Evolutionary conservation across 2,888 invertebrate genomes (phyloP).

Genomic region (Boloria selene): DNA sequence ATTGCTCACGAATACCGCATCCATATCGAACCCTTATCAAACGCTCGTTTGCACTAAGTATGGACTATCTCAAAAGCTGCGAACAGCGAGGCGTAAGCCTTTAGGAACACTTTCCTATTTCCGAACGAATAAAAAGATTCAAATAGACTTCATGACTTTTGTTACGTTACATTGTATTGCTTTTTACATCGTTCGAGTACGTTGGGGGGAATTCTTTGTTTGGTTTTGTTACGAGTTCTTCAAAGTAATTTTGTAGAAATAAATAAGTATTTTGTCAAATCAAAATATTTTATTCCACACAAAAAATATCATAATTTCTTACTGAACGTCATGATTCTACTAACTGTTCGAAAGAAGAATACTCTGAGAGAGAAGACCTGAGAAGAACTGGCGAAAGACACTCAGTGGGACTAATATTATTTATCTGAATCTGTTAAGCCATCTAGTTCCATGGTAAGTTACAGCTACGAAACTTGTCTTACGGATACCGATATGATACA

Average conservation of each 20-base stretch:
- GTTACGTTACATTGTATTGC: constrained; percentile 61
- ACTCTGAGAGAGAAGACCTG: too few species aligned
- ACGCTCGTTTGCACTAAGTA: constrained; percentile 78
- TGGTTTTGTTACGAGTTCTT: background rate
- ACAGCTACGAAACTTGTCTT: too few species aligned
- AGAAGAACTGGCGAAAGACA: too few species aligned
- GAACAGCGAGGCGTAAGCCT: constrained; percentile 69
- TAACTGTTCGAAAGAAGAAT: too few species aligned
- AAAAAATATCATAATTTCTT: too few species aligned
- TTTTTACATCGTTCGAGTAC: constrained; percentile 45
- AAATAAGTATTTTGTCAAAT: too few species aligned
- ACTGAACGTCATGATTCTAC: too few species aligned
- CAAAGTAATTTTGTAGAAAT: background rate
- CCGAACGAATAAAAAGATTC: constrained; percentile 74
- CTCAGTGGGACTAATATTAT: too few species aligned
- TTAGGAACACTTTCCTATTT: constrained; percentile 77
- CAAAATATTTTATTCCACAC: too few species aligned
- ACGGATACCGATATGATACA: too few species aligned
- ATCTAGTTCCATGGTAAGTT: too few species aligned
- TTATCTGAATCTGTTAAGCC: too few species aligned
- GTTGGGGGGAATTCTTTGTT: constrained; percentile 47
- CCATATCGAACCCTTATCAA: constrained; percentile 68
- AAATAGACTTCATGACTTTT: constrained; percentile 77
- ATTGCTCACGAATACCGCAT: constrained; percentile 41
- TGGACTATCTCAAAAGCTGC: constrained; percentile 65